Percentiles rank a stretch among this genome's conserved stretches.
Conservation (phyloP, 2,113 vertebrate genomes). For the Bothrops jararaca region DNA sequence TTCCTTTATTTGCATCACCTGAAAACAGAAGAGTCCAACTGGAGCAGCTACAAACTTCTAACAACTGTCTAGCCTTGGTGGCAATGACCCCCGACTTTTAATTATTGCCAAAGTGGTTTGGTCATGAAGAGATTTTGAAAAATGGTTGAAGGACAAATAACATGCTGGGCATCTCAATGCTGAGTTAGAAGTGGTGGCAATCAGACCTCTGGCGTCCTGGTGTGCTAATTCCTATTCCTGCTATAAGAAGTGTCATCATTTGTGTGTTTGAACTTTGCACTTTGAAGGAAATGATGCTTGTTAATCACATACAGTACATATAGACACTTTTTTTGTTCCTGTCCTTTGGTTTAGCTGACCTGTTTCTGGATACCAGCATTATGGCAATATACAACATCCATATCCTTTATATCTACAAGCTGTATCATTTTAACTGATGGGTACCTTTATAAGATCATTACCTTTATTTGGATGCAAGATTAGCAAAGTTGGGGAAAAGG, state of each 20-base stretch:
- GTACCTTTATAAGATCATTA: background rate
- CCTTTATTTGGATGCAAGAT: background rate
- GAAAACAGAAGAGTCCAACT: background rate
- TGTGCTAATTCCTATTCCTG: background rate
- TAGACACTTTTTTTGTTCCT: background rate
- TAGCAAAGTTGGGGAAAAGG: background rate
- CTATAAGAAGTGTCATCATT: background rate
- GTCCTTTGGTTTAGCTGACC: background rate
- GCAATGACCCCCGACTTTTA: background rate
- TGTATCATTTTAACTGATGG: background rate
- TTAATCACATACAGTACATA: background rate
- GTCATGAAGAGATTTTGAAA: constrained; percentile 14
- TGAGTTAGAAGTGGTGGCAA: background rate
- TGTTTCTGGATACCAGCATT: background rate
- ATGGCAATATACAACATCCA: background rate
- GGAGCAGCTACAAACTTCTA: background rate
- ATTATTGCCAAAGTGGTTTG: background rate
- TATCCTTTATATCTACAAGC: background rate
- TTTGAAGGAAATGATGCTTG: background rate
- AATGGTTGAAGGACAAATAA: background rate
- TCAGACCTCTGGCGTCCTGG: background rate
- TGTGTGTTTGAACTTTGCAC: background rate
- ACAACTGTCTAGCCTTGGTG: background rate
- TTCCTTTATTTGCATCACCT: background rate
- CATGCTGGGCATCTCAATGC: background rate